Evolutionary conservation across 2,797 vertebrate species (phyloP).

Genomic region (Peromyscus melanophrys): DNA sequence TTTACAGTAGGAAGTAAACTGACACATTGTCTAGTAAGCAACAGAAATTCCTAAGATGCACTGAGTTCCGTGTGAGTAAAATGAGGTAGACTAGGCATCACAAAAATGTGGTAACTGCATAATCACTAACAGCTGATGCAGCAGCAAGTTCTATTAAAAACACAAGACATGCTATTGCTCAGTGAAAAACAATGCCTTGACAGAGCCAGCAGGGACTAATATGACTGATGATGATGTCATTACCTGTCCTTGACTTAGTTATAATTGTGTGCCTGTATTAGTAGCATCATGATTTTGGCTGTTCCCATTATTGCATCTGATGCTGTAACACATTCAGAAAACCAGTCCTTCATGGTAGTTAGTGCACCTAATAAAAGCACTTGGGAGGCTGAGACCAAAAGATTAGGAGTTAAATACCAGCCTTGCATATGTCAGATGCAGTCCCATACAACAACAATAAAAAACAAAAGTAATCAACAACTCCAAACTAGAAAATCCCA

Average conservation of each 20-base stretch:
- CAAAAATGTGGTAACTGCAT: not conserved
- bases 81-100: not conserved
- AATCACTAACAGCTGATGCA: too few relatives aligned
- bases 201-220: not conserved
- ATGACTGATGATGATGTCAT: too few relatives aligned
- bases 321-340: not conserved
- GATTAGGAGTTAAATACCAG: not conserved
- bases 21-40: not conserved
- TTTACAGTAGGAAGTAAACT: not conserved
- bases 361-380: not conserved
- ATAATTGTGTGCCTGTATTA: not conserved
- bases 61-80: not conserved
- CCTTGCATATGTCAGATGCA: too few relatives aligned
- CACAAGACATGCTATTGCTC: not conserved
- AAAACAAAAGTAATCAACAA: not conserved
- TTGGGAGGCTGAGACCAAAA: not conserved
- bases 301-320: not conserved
- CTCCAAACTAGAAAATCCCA: not conserved
- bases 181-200: not conserved
- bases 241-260: not conserved
- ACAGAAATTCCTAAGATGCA: not conserved
- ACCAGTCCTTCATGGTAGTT: accelerated
- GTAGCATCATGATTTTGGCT: not conserved
- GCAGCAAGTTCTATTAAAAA: not conserved
- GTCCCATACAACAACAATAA: not conserved